phyloP scores from a whole-genome alignment of 2,888 invertebrate genomes.

The Tiliacea citrago region DNA sequence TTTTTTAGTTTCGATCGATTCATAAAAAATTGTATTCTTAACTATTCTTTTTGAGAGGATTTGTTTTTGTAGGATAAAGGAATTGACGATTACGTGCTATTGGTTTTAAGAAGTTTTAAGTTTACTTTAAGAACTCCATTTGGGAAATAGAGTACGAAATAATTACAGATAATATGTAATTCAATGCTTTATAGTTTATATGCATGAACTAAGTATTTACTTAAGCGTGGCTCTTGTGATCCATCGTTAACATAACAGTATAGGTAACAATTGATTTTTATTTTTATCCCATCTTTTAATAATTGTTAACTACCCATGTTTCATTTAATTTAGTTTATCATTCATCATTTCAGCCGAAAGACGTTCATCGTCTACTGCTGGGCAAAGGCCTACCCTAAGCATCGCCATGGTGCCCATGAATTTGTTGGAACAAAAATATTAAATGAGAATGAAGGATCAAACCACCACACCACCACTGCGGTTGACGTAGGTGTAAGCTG shows the following conservation, averaged over 20 bases:
- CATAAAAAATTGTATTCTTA: neutral
- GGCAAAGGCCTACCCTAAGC: fast-evolving
- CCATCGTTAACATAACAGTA: neutral
- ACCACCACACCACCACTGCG: neutral
- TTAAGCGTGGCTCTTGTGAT: too few species aligned
- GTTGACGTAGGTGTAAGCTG: neutral
- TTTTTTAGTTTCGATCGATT: neutral
- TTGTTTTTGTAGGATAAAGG: neutral
- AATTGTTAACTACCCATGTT: neutral
- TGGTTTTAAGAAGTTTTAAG: neutral
- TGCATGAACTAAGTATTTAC: neutral
- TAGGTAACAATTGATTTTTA: neutral
- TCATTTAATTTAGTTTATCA: neutral
- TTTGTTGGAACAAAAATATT: neutral
- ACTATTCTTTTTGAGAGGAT: neutral
- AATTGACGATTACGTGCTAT: neutral
- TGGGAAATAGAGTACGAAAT: neutral
- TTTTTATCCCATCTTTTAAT: neutral
- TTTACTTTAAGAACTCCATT: neutral
- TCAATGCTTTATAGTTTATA: neutral
- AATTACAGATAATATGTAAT: neutral
- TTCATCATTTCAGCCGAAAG: neutral
- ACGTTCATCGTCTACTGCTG: neutral
- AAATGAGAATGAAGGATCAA: conserved; percentile 1
- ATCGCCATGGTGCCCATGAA: neutral